Conservation (phyloP, 1,140 invertebrate genomes). For the Rhyzopertha dominica region DNA sequence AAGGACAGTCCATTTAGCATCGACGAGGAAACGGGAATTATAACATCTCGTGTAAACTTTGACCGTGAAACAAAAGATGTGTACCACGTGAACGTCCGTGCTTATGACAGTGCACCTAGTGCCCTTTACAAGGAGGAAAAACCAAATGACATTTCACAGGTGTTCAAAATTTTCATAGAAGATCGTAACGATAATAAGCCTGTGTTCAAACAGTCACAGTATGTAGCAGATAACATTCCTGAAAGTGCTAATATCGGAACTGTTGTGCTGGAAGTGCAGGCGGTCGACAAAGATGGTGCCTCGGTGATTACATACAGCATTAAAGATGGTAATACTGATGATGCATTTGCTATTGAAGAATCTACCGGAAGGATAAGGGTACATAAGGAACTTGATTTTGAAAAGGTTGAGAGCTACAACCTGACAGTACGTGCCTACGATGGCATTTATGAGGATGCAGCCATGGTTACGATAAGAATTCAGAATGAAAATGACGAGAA, state of each 20-base stretch:
- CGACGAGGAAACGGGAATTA: conserved; percentile 73
- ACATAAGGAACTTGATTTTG: conserved; percentile 73
- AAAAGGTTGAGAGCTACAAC: conserved; percentile 72
- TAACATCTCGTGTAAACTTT: conserved; percentile 70
- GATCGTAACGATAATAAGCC: conserved; percentile 90
- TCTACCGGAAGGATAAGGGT: conserved; percentile 77
- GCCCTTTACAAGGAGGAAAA: conserved; percentile 69
- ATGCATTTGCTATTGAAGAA: conserved; percentile 73
- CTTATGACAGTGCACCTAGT: conserved; percentile 79
- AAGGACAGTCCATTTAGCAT: conserved; percentile 69
- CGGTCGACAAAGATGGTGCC: conserved; percentile 73
- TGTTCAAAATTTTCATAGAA: conserved; percentile 79
- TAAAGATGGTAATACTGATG: conserved; percentile 66
- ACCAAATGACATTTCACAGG: conserved; percentile 62
- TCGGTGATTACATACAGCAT: conserved; percentile 78
- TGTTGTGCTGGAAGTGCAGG: conserved; percentile 76
- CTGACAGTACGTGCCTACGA: conserved; percentile 74
- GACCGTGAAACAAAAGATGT: conserved; percentile 74
- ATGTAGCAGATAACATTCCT: conserved; percentile 69
- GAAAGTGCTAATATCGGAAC: conserved; percentile 78
- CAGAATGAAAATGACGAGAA: conserved; percentile 80
- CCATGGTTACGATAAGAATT: conserved; percentile 71
- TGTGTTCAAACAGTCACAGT: conserved; percentile 66
- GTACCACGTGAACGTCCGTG: conserved; percentile 80
- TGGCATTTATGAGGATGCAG: conserved; percentile 67